Evolutionary conservation across 2,113 vertebrate species (phyloP), one percentile per base, ranked within the genome.

Genomic region (Serinus canaria): DNA sequence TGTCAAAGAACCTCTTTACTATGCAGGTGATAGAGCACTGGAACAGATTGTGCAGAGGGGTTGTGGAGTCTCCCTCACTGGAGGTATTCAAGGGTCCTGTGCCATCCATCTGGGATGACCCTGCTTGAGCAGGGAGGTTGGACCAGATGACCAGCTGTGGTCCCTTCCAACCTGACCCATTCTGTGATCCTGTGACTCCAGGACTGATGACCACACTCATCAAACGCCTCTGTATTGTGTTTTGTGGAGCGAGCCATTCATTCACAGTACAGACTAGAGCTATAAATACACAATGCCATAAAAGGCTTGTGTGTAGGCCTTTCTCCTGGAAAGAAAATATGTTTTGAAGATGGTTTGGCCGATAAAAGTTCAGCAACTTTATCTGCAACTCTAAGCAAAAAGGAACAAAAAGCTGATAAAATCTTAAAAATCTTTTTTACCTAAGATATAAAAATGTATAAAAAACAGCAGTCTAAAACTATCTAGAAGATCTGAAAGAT

Each of bases 321-420:
- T 95, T 94, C 62, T 76, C 81, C 63, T 81, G 76, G 66, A 86
- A 81, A 73, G 17, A 90, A 94, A 94, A 81, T 24, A 33, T 68
- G 64, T 76, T 89, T 50, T 81, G 35, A 84, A 91, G 89, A 87
- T 70, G 15, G 27, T 55, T 75, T 82, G 35, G 33, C 39, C 59
- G 56, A 70, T 85, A 78, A 68, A 79, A 69, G 14, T 53, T 69
- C 27, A 1, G 24, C 62, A 83, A 59, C 50, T 93, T 82, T 47
- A 50, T 83, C 63, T 83, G 53, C 49, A 81, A 44, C 21, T 62
- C 33, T 94, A 69, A 89, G 47, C 33, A 82, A 80, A 74, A 49
- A 72, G 28, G 44, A 79, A 72, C 3, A 77, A 80, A 90, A 69
- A 56, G 13, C 9, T 24, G 3, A 66, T 6, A 15, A 15, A 52